Percentiles rank a stretch among this genome's conserved stretches.
Conservation (phyloP, 1,140 invertebrate species). For the Drosophila ficusphila region DNA sequence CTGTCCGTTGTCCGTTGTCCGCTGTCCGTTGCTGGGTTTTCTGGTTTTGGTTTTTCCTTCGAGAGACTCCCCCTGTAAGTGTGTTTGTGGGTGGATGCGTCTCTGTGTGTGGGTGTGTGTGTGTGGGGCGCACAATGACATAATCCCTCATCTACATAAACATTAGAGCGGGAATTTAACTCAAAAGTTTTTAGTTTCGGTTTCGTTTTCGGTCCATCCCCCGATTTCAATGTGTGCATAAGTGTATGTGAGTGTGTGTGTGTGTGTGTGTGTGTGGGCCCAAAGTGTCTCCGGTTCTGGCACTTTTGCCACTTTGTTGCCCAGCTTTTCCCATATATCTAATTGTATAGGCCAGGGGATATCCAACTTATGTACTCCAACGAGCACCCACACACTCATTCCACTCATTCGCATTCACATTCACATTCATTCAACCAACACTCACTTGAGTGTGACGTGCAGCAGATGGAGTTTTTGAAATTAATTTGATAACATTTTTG, state of each 20-base stretch:
- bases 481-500: conserved; percentile 77
- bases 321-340: conserved; percentile 10
- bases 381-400: background rate
- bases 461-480: conserved; percentile 79
- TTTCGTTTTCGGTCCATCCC: conserved; percentile 75
- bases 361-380: conserved; percentile 20
- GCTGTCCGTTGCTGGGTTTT: conserved; percentile 34
- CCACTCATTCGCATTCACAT: no score
- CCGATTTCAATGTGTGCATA: no score
- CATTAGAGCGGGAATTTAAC: conserved; percentile 81
- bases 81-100: conserved; percentile 13
- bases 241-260: no score
- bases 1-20: conserved; percentile 32
- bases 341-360: conserved; percentile 31
- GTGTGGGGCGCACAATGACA: conserved; percentile 72
- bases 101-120: conserved; percentile 9
- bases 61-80: no score
- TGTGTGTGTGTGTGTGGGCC: conserved; percentile 22
- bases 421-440: conserved; percentile 34
- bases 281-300: conserved; percentile 60
- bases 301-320: conserved; percentile 67
- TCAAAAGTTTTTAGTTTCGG: conserved; percentile 83
- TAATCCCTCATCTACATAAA: conserved; percentile 83
- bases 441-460: conserved; percentile 67
- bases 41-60: conserved; percentile 30